These are phyloP conservation scores for Phytoseiulus persimilis DNA, from an alignment of 2,888 invertebrate species.

Conservation along the genomic window DNA sequence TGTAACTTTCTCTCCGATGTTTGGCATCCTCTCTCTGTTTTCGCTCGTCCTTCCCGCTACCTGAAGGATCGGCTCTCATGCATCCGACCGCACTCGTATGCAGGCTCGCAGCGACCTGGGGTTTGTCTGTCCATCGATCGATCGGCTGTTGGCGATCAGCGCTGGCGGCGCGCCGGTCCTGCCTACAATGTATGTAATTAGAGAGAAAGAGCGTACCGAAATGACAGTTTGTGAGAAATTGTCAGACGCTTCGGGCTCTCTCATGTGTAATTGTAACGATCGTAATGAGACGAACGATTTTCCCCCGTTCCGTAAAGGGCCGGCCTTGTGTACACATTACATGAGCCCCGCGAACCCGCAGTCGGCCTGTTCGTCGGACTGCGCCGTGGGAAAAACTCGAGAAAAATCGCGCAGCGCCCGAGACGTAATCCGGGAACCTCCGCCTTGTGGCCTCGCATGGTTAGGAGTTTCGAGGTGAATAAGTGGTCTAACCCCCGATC, in stretches of 20 bases:
- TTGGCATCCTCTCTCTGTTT: background rate
- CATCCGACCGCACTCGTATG: background rate
- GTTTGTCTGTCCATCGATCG: background rate
- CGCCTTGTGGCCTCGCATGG: too few relatives aligned
- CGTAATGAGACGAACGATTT: background rate
- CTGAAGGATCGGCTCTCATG: background rate
- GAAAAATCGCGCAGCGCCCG: too few relatives aligned
- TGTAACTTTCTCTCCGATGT: background rate
- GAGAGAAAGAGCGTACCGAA: background rate
- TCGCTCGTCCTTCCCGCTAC: background rate
- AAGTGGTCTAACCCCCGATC: too few relatives aligned
- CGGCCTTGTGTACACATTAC: background rate
- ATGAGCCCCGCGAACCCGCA: background rate
- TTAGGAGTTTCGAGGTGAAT: too few relatives aligned
- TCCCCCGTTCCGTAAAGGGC: background rate
- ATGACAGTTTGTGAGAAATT: constrained; percentile 5
- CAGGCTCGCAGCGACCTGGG: background rate
- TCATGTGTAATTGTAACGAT: background rate
- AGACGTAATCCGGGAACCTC: too few relatives aligned
- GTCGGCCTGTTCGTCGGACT: too few relatives aligned
- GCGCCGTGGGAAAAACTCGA: background rate
- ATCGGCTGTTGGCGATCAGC: background rate
- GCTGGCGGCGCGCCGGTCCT: background rate
- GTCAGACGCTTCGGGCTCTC: background rate
- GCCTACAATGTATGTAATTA: background rate